phyloP scores from a whole-genome alignment of 2,113 vertebrate genomes.

The Cynopterus brachyotis region DNA sequence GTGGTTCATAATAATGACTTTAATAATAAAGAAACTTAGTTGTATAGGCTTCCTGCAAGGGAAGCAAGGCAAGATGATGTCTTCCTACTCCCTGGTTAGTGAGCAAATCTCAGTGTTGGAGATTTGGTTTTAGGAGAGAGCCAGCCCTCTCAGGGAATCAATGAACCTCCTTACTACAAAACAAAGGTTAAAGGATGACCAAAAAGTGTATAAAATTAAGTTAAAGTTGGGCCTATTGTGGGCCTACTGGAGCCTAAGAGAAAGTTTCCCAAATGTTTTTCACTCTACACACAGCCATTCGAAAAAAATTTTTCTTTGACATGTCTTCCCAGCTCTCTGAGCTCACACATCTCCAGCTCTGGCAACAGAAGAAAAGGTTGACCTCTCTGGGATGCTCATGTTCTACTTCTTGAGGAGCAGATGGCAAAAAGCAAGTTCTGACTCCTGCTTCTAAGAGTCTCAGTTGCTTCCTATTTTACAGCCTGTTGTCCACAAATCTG shows the following conservation, averaged over 20 bases:
- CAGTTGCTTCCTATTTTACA: background rate
- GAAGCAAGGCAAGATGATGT: background rate
- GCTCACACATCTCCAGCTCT: too few relatives aligned
- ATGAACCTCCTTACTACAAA: background rate
- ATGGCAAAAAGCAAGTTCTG: background rate
- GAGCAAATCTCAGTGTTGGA: background rate
- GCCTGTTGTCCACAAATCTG: background rate
- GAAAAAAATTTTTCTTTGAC: fast-evolving
- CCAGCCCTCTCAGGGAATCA: background rate
- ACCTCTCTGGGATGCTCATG: background rate
- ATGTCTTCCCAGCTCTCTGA: fast-evolving
- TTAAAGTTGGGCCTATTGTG: background rate
- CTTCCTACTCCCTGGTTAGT: too few relatives aligned
- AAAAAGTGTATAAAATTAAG: background rate
- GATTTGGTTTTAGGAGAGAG: background rate
- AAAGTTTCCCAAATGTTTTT: background rate
- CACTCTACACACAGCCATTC: fast-evolving
- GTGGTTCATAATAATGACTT: too few relatives aligned
- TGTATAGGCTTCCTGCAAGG: too few relatives aligned
- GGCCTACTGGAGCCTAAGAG: too few relatives aligned
- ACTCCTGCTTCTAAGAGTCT: background rate
- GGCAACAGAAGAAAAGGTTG: fast-evolving
- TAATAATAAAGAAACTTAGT: background rate
- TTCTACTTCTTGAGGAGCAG: background rate
- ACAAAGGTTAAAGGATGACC: background rate